A percentile compares a stretch with the other conserved stretches of the same genome.
These are phyloP conservation scores for Saxidomus purpurata DNA, from an alignment of 1,140 invertebrate species.

Conservation along the genomic window DNA sequence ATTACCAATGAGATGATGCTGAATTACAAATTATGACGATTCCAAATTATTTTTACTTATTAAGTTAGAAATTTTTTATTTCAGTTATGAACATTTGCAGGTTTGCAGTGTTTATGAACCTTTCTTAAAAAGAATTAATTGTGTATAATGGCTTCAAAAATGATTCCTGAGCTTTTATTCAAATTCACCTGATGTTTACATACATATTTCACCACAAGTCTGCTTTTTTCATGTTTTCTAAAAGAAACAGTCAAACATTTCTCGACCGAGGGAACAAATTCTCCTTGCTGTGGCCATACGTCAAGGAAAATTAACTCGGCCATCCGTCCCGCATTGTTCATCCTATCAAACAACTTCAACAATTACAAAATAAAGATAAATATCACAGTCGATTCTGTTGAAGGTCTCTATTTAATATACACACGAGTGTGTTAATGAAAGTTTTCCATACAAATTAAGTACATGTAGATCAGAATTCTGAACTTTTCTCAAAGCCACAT, in stretches of 20 bases:
- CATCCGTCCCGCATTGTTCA: neutral
- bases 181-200: conserved; percentile 14
- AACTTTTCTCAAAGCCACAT: neutral
- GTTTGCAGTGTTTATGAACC: too few relatives aligned
- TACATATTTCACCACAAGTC: neutral
- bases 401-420: neutral
- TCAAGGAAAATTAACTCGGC: neutral
- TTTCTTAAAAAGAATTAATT: neutral
- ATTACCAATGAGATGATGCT: too few relatives aligned
- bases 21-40: too few relatives aligned
- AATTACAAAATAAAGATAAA: neutral
- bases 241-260: neutral
- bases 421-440: too few relatives aligned
- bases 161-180: conserved; percentile 13
- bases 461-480: neutral
- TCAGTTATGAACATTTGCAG: too few relatives aligned
- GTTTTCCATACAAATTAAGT: neutral
- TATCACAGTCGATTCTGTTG: conserved; percentile 22
- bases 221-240: neutral
- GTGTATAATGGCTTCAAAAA: neutral
- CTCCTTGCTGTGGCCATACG: neutral
- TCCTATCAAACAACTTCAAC: conserved; percentile 7
- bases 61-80: too few relatives aligned
- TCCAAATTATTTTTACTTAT: too few relatives aligned
- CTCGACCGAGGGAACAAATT: neutral